phyloP scores from a whole-genome alignment of 1,140 invertebrate species.

The Wiebesia pumilae region DNA sequence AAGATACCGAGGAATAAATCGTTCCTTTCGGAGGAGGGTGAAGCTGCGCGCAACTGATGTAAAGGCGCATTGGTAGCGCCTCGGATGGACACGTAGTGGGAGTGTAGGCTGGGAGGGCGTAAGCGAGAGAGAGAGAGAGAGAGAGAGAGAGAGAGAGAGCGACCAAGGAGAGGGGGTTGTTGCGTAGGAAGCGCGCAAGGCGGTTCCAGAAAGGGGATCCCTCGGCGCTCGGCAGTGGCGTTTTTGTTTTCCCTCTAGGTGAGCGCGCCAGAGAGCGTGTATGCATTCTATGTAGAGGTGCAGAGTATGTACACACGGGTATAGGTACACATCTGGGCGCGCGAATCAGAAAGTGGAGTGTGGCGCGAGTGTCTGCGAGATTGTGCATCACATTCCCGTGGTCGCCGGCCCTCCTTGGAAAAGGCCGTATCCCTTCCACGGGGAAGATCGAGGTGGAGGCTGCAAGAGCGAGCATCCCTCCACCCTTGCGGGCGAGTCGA shows the following conservation, averaged over 20 bases:
- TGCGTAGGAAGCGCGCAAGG: slow-evolving; percentile 53
- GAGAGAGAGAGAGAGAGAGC: not conserved
- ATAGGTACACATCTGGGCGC: not conserved
- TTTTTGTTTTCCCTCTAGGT: slow-evolving; percentile 29
- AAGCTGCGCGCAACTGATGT: not conserved
- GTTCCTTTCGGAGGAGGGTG: not conserved
- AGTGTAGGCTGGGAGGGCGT: not conserved
- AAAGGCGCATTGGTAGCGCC: not conserved
- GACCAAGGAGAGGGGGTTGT: slow-evolving; percentile 27
- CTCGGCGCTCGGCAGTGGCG: not conserved
- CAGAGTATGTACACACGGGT: not conserved
- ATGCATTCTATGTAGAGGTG: not conserved
- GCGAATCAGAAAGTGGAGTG: slow-evolving; percentile 33
- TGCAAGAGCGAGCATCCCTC: not conserved
- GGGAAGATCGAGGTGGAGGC: not conserved
- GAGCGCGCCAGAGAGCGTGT: not conserved
- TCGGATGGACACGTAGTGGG: not conserved
- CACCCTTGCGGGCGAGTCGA: slow-evolving; percentile 21
- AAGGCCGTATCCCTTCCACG: not conserved
- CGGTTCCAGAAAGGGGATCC: slow-evolving; percentile 51
- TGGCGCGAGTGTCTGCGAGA: not conserved
- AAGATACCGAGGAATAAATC: not conserved
- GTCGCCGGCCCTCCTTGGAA: not conserved
- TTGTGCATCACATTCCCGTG: too few species aligned
- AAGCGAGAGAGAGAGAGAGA: not conserved